Conservation (phyloP, 1,140 invertebrate genomes). For the Conus ventricosus region DNA sequence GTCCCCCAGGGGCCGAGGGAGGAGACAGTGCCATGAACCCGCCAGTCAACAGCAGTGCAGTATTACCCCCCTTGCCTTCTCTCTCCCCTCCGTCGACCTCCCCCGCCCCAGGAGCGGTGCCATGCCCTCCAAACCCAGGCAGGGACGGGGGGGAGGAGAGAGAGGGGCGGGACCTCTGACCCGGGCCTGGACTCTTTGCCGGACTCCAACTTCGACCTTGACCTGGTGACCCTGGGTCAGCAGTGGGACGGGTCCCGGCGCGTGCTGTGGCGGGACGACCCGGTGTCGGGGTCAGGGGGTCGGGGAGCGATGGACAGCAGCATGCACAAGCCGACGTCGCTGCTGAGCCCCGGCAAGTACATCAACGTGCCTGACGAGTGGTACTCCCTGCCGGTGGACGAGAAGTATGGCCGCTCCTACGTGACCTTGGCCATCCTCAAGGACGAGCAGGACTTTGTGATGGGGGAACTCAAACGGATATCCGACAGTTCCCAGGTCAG, state of each 20-base stretch:
- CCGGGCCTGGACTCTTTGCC: constrained; percentile 38
- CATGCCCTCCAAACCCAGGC: not conserved
- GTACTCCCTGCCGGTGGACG: constrained; percentile 67
- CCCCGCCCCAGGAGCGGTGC: not conserved
- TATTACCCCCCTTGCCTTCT: constrained; percentile 1
- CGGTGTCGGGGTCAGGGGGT: constrained; percentile 18
- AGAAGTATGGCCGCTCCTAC: constrained; percentile 66
- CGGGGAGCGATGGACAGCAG: constrained; percentile 13
- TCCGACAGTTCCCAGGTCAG: constrained; percentile 66
- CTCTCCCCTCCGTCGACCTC: not conserved
- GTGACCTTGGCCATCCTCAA: constrained; percentile 65
- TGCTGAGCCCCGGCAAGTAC: constrained; percentile 60
- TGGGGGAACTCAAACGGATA: constrained; percentile 63
- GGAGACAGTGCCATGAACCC: not conserved
- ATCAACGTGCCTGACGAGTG: constrained; percentile 70
- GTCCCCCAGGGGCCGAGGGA: not conserved
- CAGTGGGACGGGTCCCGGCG: constrained; percentile 54
- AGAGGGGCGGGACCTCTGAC: constrained; percentile 13
- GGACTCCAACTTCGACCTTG: constrained; percentile 28
- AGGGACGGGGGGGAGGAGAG: not conserved
- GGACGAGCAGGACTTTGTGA: constrained; percentile 68
- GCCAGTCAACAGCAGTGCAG: not conserved
- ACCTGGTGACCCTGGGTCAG: constrained; percentile 46
- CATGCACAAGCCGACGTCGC: constrained; percentile 52
- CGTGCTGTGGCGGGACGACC: constrained; percentile 59